Evolutionary conservation across 2,113 vertebrate genomes (phyloP), one percentile per base, ranked within the genome.

Genomic region (Pomatorhinus ruficollis): DNA sequence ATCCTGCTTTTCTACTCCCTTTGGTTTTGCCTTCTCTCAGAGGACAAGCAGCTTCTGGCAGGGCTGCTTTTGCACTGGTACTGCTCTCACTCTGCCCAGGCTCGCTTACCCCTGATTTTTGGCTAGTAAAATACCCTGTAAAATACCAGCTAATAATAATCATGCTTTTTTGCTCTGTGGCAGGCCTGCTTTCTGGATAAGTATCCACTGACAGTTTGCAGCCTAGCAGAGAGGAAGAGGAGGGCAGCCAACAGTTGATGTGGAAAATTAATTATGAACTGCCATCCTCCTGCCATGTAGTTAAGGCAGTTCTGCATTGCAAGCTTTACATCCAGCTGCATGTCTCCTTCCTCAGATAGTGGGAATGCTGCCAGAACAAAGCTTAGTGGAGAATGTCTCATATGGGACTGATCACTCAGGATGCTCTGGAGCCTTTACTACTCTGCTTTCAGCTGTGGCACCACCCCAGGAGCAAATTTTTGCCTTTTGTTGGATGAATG

Each of bases 211-310:
- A 44, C 75, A 77, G 59, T 91, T 92, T 83, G 52, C 54, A 77
- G 50, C 57, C 81, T 76, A 76, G 50, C 63, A 93, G 88, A 95
- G 96, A 95, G 64, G 92, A 95, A 83, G 87, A 96, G 74, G 69
- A 95, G 74, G 63, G 63, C 4, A 8, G 81, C 87, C 87, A 91
- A 50, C 77, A 89, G 70, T 40, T 89, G 81, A 79, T 91, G 89
- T 91, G 78, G 70, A 93, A 96, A 91, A 96, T 93, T 89, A 95
- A 93, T 96, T 93, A 79, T 83, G 49, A 83, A 13, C 63, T 90
- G 57, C 82, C 66, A 59, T 91, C 45, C 59, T 92, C 49, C 74
- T 95, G 74, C 87, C 70, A 49, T 5, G 18, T 71, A 49, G 72
- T 87, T 82, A 79, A 87, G 31, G n/a, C 74, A 79, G 28, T 69